These are phyloP conservation scores for Stylophora pistillata DNA, from an alignment of 64 coral and sea anemone genomes.

Conservation along the genomic window DNA sequence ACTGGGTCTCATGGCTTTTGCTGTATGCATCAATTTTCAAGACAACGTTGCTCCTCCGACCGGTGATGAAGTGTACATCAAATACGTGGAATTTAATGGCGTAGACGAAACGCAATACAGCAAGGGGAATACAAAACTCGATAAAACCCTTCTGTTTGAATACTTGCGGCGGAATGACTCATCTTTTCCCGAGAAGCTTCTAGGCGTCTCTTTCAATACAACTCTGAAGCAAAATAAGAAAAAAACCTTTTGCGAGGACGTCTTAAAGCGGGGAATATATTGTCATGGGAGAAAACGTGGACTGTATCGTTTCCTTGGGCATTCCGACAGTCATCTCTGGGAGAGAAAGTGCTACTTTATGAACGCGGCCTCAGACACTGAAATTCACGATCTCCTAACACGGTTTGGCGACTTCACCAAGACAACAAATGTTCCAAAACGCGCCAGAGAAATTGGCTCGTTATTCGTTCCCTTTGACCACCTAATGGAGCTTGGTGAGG, in stretches of 20 bases:
- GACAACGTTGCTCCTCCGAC: too few species aligned
- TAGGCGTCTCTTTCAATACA: not conserved
- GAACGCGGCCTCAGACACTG: conserved; percentile 14
- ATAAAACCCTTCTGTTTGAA: not conserved
- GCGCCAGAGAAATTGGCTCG: conserved; percentile 49
- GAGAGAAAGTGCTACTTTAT: conserved; percentile 69
- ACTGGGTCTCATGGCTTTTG: too few species aligned
- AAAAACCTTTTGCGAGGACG: not conserved
- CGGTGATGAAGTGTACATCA: too few species aligned
- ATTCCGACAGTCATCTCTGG: conserved; percentile 29
- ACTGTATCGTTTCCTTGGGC: not conserved
- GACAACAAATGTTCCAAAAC: not conserved
- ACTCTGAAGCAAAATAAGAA: not conserved
- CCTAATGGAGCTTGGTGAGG: conserved; percentile 10
- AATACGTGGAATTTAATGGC: too few species aligned
- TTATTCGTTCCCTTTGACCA: conserved; percentile 57
- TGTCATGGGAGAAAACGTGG: not conserved
- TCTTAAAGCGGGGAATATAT: not conserved
- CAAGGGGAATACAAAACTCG: not conserved
- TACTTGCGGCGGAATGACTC: not conserved
- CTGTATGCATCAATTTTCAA: too few species aligned
- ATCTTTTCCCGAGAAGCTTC: not conserved
- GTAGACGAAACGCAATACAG: not conserved
- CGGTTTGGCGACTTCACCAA: conserved; percentile 72
- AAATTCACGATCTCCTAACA: conserved; percentile 62